Base-by-base conservation (phyloP, 2,888 invertebrate species). In the Drosophila mettleri region DNA sequence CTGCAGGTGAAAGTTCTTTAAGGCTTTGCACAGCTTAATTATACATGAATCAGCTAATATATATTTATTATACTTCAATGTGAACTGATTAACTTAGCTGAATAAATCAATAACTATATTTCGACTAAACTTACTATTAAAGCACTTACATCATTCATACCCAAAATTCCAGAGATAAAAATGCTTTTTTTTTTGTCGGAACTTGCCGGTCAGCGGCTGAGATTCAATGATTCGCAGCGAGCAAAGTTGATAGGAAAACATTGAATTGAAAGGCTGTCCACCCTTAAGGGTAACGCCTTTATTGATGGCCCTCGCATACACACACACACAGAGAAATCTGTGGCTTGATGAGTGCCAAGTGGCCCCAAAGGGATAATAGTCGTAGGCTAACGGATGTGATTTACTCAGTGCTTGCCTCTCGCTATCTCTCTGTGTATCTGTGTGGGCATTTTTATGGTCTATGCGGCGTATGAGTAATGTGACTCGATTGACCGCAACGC, bases 311-410 rank as follows among this genome's bases (percentile, higher is more conserved):
- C 63, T 54, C 59, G 58, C 51, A 33, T 62, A 58, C 59, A 48
- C 49, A 33, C 20, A 39, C 10, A 27, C 18, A 41, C 0, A 41
- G 39, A 14, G 41, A 43, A 69, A 73, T 73, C 78, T 74, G 69
- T 65, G 49, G 69, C 57, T 59, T 74, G 78, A 72, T 86, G 87
- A 78, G 75, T 69, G 49, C 48, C 78, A 86, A 86, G 74, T 81
- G 88, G 68, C 62, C 84, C 82, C 86, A 78, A 66, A 65, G 82
- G 86, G 69, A 76, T 78, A 88, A 86, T 88, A 81, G 78, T 51
- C 54, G 55, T 53, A 66, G 64, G 51, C 67, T 24, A 83, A 60
- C 80, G 45, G 54, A 52, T 60, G 61, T 69, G 81, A 79, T 81
- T 79, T 78, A 68, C 68, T 61, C 77, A 51, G 36, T 36, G 38